Evolutionary conservation across 2,888 invertebrate species (phyloP).

Genomic region (Drosophila monieri): DNA sequence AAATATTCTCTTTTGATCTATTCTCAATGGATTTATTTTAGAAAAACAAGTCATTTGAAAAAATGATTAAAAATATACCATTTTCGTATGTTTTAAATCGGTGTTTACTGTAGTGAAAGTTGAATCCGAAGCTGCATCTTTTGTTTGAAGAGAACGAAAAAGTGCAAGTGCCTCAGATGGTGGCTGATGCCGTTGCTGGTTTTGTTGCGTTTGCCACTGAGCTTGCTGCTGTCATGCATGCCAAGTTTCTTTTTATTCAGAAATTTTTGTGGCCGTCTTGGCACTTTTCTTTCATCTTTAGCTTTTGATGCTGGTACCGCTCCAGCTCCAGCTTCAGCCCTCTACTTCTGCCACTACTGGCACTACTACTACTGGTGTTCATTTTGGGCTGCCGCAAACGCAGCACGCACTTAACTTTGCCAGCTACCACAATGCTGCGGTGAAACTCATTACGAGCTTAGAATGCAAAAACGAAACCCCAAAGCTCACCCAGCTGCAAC

Average conservation of each 20-base stretch:
- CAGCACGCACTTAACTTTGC: conserved; percentile 79
- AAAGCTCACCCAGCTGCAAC: conserved; percentile 37
- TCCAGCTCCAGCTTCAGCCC: conserved; percentile 4
- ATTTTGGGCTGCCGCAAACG: conserved; percentile 73
- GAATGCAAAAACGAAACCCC: conserved; percentile 72
- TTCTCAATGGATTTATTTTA: too few relatives aligned
- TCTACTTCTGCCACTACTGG: neutral
- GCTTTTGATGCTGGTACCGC: conserved; percentile 16
- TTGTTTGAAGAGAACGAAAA: conserved; percentile 70
- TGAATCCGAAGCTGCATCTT: conserved; percentile 30
- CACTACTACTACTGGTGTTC: conserved; percentile 47
- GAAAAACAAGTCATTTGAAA: too few relatives aligned
- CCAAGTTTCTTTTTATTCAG: conserved; percentile 59
- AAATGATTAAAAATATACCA: too few relatives aligned
- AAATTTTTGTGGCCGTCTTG: conserved; percentile 65
- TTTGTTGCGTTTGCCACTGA: conserved; percentile 6
- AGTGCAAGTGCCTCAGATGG: conserved; percentile 67
- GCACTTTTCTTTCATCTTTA: conserved; percentile 48
- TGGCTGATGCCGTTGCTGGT: conserved; percentile 35
- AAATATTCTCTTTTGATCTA: too few relatives aligned
- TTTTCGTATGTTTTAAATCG: too few relatives aligned
- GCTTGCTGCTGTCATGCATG: conserved; percentile 46
- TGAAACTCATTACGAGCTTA: conserved; percentile 79
- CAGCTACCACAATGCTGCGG: conserved; percentile 75
- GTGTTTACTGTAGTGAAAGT: conserved; percentile 23